Base-by-base conservation (phyloP, 2,113 vertebrate species). In the Todiramphus chloris region DNA sequence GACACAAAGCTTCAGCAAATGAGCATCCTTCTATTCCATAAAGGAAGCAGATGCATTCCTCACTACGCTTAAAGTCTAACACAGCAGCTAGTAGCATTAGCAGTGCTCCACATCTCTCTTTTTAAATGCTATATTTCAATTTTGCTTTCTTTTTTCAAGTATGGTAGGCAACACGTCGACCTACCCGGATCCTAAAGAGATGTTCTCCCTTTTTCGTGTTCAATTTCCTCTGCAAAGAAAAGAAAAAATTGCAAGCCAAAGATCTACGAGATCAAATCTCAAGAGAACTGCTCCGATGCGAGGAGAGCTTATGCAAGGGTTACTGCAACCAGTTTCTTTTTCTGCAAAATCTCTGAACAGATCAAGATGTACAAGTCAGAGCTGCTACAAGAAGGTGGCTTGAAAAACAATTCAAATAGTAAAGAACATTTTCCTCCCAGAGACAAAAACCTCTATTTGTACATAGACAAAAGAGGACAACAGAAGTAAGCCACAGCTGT, bases 181-280 rank as follows among this genome's bases (percentile, higher is more conserved):
- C 97, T 95, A 93, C 91, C 96, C 79, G 8, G 70, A 93, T 97
- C 97, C 94, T 93, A 95, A 93, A 97, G 91, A 94, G 88, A 94
- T 53, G 84, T 87, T 93, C 85, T 94, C 91, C 92, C 83, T 96
- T 94, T 94, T 96, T 87, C 93, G 83, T 79, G 91, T 94, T 94
- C 92, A 94, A 89, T 96, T 94, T 92, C 66, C 94, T 97, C 94
- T 97, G 89, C 59, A 94, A 97, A 96, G 96, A 94, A 83, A 95
- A 91, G 89, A 91, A 88, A 94, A 96, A 89, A 94, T 33, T 89
- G 87, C 93, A 96, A 93, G 92, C 89, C 95, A 96, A 76, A 88
- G 74, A 81, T 76, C 94, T 91, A 91, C 76, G 79, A 82, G 87
- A 94, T 79, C 62, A 90, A 87, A 95, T 39, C 11, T 41, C 89